Conservation (phyloP, 2,888 invertebrate species). For the Scaptodrosophila latifasciaeformis region DNA sequence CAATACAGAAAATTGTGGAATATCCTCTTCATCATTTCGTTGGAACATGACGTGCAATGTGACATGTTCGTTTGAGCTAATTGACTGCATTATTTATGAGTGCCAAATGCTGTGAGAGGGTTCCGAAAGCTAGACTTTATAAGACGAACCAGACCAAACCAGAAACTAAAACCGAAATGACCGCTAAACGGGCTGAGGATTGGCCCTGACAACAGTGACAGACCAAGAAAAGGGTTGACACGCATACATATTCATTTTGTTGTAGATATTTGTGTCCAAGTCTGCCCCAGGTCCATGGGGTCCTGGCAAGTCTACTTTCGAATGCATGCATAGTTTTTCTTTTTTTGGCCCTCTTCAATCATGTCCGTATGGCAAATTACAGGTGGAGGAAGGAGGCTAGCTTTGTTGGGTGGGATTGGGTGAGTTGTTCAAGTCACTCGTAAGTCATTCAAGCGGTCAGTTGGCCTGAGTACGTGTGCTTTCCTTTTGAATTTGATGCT, state of each 20-base stretch:
- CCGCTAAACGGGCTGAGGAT: background rate
- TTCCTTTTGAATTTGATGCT: background rate
- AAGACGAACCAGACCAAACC: slow-evolving; percentile 10
- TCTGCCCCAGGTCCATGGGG: background rate
- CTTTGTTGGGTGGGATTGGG: background rate
- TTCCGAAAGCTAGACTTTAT: background rate
- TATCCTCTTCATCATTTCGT: background rate
- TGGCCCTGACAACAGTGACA: background rate
- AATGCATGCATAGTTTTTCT: background rate
- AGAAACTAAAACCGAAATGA: background rate
- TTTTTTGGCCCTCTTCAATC: slow-evolving; percentile 39
- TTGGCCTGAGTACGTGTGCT: no score
- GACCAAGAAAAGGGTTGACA: slow-evolving; percentile 55
- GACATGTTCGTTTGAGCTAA: slow-evolving; percentile 47
- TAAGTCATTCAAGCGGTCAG: slow-evolving; percentile 17
- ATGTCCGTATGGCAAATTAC: no score
- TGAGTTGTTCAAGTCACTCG: background rate
- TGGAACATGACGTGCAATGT: slow-evolving; percentile 33
- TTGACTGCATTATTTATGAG: slow-evolving; percentile 61
- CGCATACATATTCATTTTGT: background rate
- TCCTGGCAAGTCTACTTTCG: background rate
- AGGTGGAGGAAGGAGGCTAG: no score
- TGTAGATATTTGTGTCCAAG: no score
- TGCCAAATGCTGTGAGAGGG: slow-evolving; percentile 2
- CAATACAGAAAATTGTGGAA: no score